Base-by-base conservation (phyloP, 2,797 vertebrate genomes). In the Furcifer pardalis region DNA sequence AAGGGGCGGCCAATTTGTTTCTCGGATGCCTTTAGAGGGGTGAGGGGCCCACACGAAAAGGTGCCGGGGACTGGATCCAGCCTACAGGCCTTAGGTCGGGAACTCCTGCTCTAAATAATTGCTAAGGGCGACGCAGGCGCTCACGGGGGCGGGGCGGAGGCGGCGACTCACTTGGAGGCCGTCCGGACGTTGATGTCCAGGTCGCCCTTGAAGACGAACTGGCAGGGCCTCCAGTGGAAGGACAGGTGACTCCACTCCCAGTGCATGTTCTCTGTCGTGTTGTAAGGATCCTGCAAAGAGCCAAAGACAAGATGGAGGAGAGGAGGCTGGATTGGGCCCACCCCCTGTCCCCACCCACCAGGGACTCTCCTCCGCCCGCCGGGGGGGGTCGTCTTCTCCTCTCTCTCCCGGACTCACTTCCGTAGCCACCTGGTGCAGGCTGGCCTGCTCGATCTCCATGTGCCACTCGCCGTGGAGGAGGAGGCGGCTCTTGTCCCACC, bases 401-500 rank as follows among this genome's bases (percentile, higher is more conserved):
- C 60, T 0, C 79, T 1, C 1, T 0, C 0, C 13, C 0, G 3
- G 60, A 85, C 91, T 91, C 91, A 99, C 99, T 97, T 99, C 98
- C 0, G 97, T 98, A 84, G 98, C 99, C 73, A 99, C 95, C 91
- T 99, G 98, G 92, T 99, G 98, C 59, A 99, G 96, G 91, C 98
- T 99, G 79, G 98, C 98, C 89, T 99, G 98, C 19, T 99, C 98
- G 15, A 99, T 98, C 89, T 98, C 97, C 98, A 99, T 99, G 84
- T 96, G 95, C 97, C 98, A 99, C 91, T 92, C 95, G 7, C 99
- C 99, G 0, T 99, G 99, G 75, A 99, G 93, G 1, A 99, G 96
- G 75, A 99, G 96, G 49, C 99, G 97, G 93, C 98, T 99, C 94
- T 99, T 99, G 93, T 99, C 99, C 99, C 99, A 99, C 99, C 99